Base-by-base conservation (phyloP, 2,113 vertebrate genomes). In the Oncorhynchus gorbuscha region DNA sequence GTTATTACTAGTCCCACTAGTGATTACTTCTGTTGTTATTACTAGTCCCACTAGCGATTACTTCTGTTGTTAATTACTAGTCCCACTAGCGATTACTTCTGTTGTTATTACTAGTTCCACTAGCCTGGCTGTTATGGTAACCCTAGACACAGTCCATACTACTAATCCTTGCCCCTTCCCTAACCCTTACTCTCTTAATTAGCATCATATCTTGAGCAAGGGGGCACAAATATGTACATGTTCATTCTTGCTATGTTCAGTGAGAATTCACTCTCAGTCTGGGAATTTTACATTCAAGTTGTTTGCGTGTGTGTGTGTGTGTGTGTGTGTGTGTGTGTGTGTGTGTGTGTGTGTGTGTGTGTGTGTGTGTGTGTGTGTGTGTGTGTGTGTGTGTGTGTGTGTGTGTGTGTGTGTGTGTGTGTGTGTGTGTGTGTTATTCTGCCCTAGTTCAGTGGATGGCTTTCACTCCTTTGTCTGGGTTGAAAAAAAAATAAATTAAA, bases 151-250 rank as follows among this genome's bases (percentile, higher is more conserved):
- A 72, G 91, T 79, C 90, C 88, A 87, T 75, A 88, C 81, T 82
- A 80, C 90, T 92, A 92, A 93, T 92, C 92, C 91, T 78, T 88
- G 91, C 81, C 92, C 93, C 89, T 90, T 92, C 62, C 79, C 85
- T 92, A 89, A 93, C 93, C 92, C 88, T 93, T 93, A 92, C 90
- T 92, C 92, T 92, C 87, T 93, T 93, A 93, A 94, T 94, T 92
- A 94, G 93, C 89, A 90, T 94, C 93, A 92, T 92, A 91, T 91
- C 91, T 82, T 49, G 76, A 80, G 86, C 87, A 87, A 89, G 85
- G 87, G 89, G 91, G 89, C 89, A 89, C 62, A 93, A 91, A 93
- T 91, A 93, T 94, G 91, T 80, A 89, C 90, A 81, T 89, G 86
- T 89, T 91, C 87, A 92, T 89, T 86, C 84, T 88, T 1, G 65